Percentiles rank a stretch among this genome's conserved stretches.
Conservation (phyloP, 1,140 invertebrate genomes). For the Chrysomallon squamiferum region DNA sequence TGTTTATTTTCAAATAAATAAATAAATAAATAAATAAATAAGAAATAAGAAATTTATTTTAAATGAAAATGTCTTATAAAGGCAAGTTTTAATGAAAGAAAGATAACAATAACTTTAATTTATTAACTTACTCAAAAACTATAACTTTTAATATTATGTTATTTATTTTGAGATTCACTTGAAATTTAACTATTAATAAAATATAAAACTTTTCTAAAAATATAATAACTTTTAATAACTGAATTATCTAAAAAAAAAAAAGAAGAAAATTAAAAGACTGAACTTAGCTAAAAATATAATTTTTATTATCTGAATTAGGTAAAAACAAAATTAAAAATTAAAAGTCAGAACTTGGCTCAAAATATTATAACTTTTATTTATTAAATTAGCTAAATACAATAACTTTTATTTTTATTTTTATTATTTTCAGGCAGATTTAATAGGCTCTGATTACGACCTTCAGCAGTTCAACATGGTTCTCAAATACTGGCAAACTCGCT, state of each 20-base stretch:
- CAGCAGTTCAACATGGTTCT: constrained; percentile 31
- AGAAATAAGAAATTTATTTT: not conserved
- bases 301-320: too few relatives aligned
- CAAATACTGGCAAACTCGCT: constrained; percentile 45
- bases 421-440: constrained; percentile 41
- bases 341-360: too few relatives aligned
- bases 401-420: not conserved
- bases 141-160: not conserved
- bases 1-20: not conserved
- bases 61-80: not conserved
- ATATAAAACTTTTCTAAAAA: too few relatives aligned
- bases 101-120: not conserved
- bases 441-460: constrained; percentile 38
- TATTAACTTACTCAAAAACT: not conserved
- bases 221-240: too few relatives aligned
- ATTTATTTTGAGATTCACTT: not conserved
- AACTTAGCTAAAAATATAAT: too few relatives aligned
- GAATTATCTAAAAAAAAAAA: too few relatives aligned
- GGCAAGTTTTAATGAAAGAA: not conserved
- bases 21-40: not conserved
- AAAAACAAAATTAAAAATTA: too few relatives aligned
- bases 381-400: not conserved
- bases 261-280: too few relatives aligned
- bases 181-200: too few relatives aligned
- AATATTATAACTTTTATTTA: too few relatives aligned